These are phyloP conservation scores for Oreotragus oreotragus DNA, from an alignment of 2,113 vertebrate species.

Conservation along the genomic window DNA sequence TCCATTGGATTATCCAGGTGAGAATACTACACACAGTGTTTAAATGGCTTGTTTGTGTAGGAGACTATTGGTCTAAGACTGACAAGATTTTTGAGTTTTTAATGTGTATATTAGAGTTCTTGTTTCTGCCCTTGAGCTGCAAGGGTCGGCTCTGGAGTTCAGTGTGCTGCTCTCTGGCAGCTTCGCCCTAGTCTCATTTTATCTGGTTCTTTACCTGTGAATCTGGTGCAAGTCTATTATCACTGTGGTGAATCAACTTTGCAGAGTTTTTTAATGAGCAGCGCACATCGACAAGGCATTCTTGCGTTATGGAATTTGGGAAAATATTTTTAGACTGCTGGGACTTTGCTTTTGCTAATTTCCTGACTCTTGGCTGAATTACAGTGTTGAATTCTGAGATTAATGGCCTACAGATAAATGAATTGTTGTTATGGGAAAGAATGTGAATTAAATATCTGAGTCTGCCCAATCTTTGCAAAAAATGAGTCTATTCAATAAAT, in stretches of 20 bases:
- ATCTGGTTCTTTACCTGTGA: background rate
- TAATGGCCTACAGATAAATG: background rate
- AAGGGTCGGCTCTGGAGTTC: background rate
- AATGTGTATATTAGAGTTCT: background rate
- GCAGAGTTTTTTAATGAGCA: background rate
- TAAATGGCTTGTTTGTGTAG: background rate
- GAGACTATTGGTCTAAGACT: fast-evolving
- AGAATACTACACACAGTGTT: background rate
- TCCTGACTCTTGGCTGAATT: background rate
- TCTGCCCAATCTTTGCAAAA: background rate
- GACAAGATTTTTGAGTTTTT: background rate
- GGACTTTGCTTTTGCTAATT: background rate
- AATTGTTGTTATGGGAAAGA: background rate
- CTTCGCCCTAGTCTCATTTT: background rate
- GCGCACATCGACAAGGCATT: fast-evolving
- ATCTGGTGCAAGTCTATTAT: background rate
- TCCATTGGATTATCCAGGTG: background rate
- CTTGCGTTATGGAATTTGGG: background rate
- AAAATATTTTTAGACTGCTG: background rate
- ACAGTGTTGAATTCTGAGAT: background rate
- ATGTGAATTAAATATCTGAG: background rate
- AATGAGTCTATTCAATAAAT: background rate
- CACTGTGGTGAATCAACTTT: background rate
- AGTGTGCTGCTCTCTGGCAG: too few species aligned
- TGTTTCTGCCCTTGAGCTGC: background rate